Conservation (phyloP, 2,797 vertebrate species). For the Masticophis lateralis region DNA sequence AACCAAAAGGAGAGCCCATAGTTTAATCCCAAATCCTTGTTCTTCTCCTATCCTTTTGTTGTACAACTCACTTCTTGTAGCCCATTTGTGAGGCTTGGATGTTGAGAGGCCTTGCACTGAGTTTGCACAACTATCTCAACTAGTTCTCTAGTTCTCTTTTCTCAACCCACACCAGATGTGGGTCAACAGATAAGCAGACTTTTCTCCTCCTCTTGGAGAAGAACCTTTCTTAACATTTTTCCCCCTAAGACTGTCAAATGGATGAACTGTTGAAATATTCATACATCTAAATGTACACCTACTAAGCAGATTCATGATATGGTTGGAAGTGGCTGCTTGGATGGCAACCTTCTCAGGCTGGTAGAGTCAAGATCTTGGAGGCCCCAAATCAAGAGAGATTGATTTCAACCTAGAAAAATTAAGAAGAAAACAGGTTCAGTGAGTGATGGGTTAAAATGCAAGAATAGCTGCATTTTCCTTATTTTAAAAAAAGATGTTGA, state of each 20-base stretch:
- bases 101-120: not conserved
- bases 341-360: not conserved
- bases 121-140: not conserved
- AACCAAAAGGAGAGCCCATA: not conserved
- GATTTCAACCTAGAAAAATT: not conserved
- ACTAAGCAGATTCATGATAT: not conserved
- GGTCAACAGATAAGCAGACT: not conserved
- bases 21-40: not conserved
- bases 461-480: not conserved
- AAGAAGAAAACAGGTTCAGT: not conserved
- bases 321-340: not conserved
- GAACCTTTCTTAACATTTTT: not conserved
- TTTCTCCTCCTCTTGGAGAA: not conserved
- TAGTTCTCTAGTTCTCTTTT: not conserved
- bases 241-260: not conserved
- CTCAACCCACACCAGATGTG: not conserved
- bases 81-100: not conserved
- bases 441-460: slow-evolving; percentile 23
- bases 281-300: not conserved
- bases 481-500: not conserved
- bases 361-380: not conserved
- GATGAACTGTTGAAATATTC: not conserved
- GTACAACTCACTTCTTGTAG: not conserved
- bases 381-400: not conserved
- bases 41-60: not conserved